Percentiles rank a stretch among this genome's conserved stretches.
These are phyloP conservation scores for Catostylus mosaicus DNA, from an alignment of 30 jellyfish, hydroid and myxozoan species.

Conservation along the genomic window DNA sequence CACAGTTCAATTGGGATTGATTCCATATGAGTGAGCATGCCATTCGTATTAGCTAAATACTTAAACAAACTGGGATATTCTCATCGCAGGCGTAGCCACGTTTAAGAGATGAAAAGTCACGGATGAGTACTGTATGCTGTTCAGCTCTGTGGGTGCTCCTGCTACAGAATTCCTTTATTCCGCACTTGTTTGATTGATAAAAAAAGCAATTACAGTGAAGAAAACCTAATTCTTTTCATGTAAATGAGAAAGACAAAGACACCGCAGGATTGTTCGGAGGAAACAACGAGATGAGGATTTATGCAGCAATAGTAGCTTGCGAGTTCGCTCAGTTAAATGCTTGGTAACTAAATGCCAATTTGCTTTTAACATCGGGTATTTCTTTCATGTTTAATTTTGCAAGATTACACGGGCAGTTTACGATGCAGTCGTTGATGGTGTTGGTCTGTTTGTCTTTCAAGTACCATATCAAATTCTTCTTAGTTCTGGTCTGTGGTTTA, in stretches of 20 bases:
- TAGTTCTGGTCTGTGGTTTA: conserved; percentile 73
- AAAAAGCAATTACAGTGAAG: conserved; percentile 68
- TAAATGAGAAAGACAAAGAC: conserved; percentile 67
- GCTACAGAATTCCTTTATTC: conserved; percentile 46
- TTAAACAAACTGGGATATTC: conserved; percentile 23
- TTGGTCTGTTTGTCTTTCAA: conserved; percentile 56
- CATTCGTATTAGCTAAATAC: conserved; percentile 34
- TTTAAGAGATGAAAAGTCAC: conserved; percentile 14
- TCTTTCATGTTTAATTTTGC: conserved; percentile 25
- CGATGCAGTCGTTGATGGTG: conserved; percentile 38
- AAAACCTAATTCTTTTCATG: conserved; percentile 58
- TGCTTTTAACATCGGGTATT: conserved; percentile 9
- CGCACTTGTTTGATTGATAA: conserved; percentile 61
- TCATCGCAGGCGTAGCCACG: conserved; percentile 26
- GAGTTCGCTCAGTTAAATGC: conserved; percentile 9
- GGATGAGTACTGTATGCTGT: conserved; percentile 11
- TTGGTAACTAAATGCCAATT: conserved; percentile 34
- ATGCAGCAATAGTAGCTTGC: conserved; percentile 34
- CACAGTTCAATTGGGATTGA: conserved; percentile 32
- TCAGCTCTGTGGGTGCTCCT: conserved; percentile 53
- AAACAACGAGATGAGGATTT: conserved; percentile 46
- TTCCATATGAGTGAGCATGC: conserved; percentile 35
- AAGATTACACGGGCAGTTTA: conserved; percentile 38
- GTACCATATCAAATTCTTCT: conserved; percentile 59
- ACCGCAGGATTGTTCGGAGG: conserved; percentile 66